Percentiles rank a stretch among this genome's conserved stretches.
Evolutionary conservation across 2,888 invertebrate species (phyloP).

Genomic region (Diploptera punctata): DNA sequence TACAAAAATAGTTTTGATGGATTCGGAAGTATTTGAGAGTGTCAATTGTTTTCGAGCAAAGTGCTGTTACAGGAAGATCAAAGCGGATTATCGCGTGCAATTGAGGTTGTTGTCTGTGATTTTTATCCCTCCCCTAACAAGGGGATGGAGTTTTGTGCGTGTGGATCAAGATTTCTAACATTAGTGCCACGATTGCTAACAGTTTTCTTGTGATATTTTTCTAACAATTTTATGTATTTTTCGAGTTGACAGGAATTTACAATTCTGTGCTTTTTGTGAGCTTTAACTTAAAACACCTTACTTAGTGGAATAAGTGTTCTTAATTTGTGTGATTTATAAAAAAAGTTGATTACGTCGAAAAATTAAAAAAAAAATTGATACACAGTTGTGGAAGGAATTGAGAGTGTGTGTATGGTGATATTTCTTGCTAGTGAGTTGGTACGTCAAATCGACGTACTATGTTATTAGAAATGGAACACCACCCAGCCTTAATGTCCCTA

Average conservation of each 20-base stretch:
- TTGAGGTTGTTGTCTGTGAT: slow-evolving; percentile 2
- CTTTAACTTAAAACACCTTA: neutral
- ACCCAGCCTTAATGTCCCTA: slow-evolving; percentile 77
- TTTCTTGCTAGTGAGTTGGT: too few species aligned
- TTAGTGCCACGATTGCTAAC: too few species aligned
- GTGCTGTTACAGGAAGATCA: neutral
- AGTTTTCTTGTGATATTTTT: too few species aligned
- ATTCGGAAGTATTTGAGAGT: neutral
- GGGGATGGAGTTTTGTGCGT: neutral
- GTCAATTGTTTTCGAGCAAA: neutral
- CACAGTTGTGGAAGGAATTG: too few species aligned
- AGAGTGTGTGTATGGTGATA: too few species aligned
- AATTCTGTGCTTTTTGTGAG: too few species aligned
- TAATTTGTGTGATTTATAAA: slow-evolving; percentile 18
- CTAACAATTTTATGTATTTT: too few species aligned
- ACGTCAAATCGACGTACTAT: slow-evolving; percentile 51
- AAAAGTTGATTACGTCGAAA: too few species aligned
- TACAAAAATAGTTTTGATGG: too few species aligned
- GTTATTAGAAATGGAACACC: slow-evolving; percentile 82
- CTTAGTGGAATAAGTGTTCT: slow-evolving; percentile 14
- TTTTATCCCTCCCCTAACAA: slow-evolving; percentile 29
- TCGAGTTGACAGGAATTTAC: too few species aligned
- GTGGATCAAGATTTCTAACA: too few species aligned
- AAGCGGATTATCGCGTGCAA: slow-evolving; percentile 2
- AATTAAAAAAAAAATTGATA: too few species aligned